Evolutionary conservation across 92 coral and sea anemone genomes (phyloP).

Genomic region (Muricea muricata): DNA sequence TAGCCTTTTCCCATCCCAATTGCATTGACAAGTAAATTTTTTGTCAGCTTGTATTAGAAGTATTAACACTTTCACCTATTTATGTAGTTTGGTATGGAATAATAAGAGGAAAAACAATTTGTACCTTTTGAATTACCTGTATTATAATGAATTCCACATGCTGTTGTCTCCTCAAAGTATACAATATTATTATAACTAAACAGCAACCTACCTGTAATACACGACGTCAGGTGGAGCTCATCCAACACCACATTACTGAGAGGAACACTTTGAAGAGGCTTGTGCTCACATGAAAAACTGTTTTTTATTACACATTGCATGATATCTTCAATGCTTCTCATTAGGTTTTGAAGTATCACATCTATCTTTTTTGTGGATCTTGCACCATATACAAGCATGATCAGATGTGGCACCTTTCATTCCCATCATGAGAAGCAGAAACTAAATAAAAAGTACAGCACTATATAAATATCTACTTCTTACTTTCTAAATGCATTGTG

Average conservation of each 20-base stretch:
- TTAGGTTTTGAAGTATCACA: conserved; percentile 30
- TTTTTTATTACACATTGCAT: conserved; percentile 44
- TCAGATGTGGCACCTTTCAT: conserved; percentile 67
- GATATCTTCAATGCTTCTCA: conserved; percentile 54
- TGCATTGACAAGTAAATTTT: conserved; percentile 59
- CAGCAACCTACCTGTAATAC: conserved; percentile 62
- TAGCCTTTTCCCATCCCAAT: conserved; percentile 59
- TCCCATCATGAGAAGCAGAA: conserved; percentile 64
- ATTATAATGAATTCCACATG: too few relatives aligned
- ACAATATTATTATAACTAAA: too few relatives aligned
- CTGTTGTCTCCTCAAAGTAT: too few relatives aligned
- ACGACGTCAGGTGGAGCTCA: conserved; percentile 72
- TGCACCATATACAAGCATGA: conserved; percentile 71
- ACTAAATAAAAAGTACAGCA: conserved; percentile 46
- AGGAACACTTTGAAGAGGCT: conserved; percentile 59
- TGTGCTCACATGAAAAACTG: conserved; percentile 61
- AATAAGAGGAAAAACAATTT: too few relatives aligned
- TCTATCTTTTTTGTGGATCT: conserved; percentile 61
- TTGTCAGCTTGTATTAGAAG: conserved; percentile 55
- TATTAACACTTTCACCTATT: too few relatives aligned
- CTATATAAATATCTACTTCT: neutral
- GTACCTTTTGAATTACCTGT: too few relatives aligned
- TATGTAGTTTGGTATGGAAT: too few relatives aligned
- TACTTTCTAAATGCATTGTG: neutral
- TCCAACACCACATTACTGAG: conserved; percentile 68